These are phyloP conservation scores for Sorex fumeus DNA, from an alignment of 2,113 vertebrate genomes.

Conservation along the genomic window DNA sequence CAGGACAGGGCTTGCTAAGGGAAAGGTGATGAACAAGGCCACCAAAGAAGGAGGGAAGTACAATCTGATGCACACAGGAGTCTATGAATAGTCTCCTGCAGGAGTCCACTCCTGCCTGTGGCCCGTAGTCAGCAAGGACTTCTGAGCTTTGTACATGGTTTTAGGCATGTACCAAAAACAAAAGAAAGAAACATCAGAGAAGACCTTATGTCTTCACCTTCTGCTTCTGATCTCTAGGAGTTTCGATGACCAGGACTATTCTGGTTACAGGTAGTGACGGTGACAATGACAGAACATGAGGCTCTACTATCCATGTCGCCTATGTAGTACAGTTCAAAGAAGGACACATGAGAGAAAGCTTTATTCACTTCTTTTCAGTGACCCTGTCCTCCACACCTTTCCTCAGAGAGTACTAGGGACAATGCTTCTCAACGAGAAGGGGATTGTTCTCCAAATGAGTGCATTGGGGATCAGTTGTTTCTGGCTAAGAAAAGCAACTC, in stretches of 20 bases:
- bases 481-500: conserved; percentile 8
- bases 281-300: not conserved
- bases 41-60: not conserved
- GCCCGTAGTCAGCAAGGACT: not conserved
- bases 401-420: not conserved
- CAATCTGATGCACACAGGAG: not conserved
- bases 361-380: not conserved
- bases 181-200: not conserved
- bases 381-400: not conserved
- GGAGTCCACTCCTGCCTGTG: not conserved
- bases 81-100: not conserved
- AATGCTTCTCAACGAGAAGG: not conserved
- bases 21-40: conserved; percentile 18
- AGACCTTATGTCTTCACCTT: not conserved
- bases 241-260: not conserved
- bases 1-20: not conserved
- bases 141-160: not conserved
- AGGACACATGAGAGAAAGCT: not conserved
- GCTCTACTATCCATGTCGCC: accelerated
- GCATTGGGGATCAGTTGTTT: conserved; percentile 20
- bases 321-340: not conserved
- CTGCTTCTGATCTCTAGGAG: not conserved
- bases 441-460: not conserved
- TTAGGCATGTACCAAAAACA: not conserved
- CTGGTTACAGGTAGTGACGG: not conserved